Evolutionary conservation across 2,888 invertebrate genomes (phyloP).

Genomic region (Plagiodera versicolora): DNA sequence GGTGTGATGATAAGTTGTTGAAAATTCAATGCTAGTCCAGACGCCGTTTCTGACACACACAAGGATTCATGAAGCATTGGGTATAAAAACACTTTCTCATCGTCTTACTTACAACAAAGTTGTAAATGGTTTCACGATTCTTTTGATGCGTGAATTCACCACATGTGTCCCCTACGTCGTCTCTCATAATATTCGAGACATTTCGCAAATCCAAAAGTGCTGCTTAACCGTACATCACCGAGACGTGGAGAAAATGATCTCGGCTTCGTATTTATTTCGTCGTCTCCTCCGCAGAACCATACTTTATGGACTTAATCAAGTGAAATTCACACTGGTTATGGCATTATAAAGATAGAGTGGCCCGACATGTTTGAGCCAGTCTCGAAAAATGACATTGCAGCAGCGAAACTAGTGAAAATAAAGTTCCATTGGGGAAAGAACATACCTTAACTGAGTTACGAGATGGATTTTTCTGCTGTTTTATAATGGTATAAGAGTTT

Average conservation of each 20-base stretch:
- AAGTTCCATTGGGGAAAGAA: not conserved
- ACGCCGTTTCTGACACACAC: too few species aligned
- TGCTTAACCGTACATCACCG: conserved; percentile 15
- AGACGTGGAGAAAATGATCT: conserved; percentile 13
- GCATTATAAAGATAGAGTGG: conserved; percentile 4
- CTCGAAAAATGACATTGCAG: not conserved
- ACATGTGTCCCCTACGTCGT: conserved; percentile 20
- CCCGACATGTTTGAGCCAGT: not conserved
- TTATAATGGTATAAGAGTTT: too few species aligned
- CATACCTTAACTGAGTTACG: too few species aligned
- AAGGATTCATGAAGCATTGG: conserved; percentile 1
- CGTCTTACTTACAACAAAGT: conserved; percentile 3
- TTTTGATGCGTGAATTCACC: conserved; percentile 15
- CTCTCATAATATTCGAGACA: conserved; percentile 21
- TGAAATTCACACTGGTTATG: conserved; percentile 9
- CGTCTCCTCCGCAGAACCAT: conserved; percentile 4
- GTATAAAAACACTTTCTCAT: conserved; percentile 6
- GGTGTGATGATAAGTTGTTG: too few species aligned
- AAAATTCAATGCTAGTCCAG: too few species aligned
- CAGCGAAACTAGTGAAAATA: not conserved
- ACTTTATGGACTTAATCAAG: conserved; percentile 21
- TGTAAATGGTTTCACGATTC: conserved; percentile 10
- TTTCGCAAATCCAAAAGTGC: conserved; percentile 14
- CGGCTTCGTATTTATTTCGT: conserved; percentile 15
- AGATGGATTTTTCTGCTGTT: too few species aligned